A percentile compares a stretch with the other conserved stretches of the same genome.
Evolutionary conservation across 2,113 vertebrate genomes (phyloP).

Genomic region (human (Homo sapiens)): DNA sequence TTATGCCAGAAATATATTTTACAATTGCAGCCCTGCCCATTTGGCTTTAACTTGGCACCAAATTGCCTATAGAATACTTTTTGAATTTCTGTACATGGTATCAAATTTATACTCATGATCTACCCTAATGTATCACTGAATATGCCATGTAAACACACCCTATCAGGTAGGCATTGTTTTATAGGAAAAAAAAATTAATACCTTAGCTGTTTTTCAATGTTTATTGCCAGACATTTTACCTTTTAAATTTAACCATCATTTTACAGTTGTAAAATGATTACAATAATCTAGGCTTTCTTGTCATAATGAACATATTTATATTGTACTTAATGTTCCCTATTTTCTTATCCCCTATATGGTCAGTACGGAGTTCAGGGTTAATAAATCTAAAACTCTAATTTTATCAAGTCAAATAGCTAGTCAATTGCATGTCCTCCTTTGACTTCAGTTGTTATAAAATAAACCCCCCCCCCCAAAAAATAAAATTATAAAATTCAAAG

Average conservation of each 20-base stretch:
- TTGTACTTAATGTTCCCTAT: neutral
- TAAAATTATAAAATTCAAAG: neutral
- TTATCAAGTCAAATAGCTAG: neutral
- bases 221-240: neutral
- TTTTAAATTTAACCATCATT: neutral
- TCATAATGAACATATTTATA: neutral
- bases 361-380: neutral
- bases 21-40: neutral
- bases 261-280: neutral
- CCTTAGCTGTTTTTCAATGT: neutral
- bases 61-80: neutral
- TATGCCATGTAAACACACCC: neutral
- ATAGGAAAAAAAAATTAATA: neutral
- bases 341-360: neutral
- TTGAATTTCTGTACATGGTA: neutral
- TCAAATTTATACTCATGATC: neutral
- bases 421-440: neutral
- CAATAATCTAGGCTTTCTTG: neutral
- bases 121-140: neutral
- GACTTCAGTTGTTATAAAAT: neutral
- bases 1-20: neutral
- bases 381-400: neutral
- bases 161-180: neutral
- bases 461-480: neutral
- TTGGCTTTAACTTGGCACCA: neutral